Percentiles rank a stretch among this genome's conserved stretches.
These are phyloP conservation scores for Chymomyza costata DNA, from an alignment of 1,140 invertebrate species.

Conservation along the genomic window DNA sequence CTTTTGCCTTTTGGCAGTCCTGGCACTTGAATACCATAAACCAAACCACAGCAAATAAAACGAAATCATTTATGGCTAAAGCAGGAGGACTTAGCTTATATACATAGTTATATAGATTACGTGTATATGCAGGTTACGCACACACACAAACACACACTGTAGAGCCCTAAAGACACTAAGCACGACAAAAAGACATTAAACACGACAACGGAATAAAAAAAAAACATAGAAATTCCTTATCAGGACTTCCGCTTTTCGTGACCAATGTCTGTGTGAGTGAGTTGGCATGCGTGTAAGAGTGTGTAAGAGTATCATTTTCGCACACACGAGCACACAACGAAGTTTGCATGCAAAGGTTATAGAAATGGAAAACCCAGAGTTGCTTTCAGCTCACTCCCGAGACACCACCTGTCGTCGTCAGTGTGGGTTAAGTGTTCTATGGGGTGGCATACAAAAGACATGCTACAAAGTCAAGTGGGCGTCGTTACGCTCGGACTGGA, in stretches of 20 bases:
- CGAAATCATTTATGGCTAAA: slow-evolving; percentile 12
- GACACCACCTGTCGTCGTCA: slow-evolving; percentile 17
- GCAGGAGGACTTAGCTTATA: slow-evolving; percentile 49
- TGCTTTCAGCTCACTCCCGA: slow-evolving; percentile 3
- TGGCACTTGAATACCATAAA: background rate
- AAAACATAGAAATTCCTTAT: slow-evolving; percentile 74
- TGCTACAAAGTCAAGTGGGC: slow-evolving; percentile 20
- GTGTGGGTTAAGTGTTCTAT: no score
- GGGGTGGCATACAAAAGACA: slow-evolving; percentile 21
- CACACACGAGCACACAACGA: slow-evolving; percentile 31
- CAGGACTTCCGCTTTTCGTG: slow-evolving; percentile 75
- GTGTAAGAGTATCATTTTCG: slow-evolving; percentile 55
- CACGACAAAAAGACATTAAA: slow-evolving; percentile 75
- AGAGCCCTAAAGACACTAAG: slow-evolving; percentile 69
- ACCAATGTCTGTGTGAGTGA: slow-evolving; percentile 63
- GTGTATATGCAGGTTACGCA: slow-evolving; percentile 31
- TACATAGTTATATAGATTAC: slow-evolving; percentile 57
- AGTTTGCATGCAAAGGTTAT: slow-evolving; percentile 63
- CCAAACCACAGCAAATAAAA: background rate
- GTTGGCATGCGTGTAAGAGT: slow-evolving; percentile 21
- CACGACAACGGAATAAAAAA: slow-evolving; percentile 72
- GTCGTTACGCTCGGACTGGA: background rate
- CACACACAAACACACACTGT: slow-evolving; percentile 22
- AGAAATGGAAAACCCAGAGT: slow-evolving; percentile 60
- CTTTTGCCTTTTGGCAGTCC: no score